Base-by-base conservation (phyloP, 2,888 invertebrate genomes). In the Nysson spinosus region DNA sequence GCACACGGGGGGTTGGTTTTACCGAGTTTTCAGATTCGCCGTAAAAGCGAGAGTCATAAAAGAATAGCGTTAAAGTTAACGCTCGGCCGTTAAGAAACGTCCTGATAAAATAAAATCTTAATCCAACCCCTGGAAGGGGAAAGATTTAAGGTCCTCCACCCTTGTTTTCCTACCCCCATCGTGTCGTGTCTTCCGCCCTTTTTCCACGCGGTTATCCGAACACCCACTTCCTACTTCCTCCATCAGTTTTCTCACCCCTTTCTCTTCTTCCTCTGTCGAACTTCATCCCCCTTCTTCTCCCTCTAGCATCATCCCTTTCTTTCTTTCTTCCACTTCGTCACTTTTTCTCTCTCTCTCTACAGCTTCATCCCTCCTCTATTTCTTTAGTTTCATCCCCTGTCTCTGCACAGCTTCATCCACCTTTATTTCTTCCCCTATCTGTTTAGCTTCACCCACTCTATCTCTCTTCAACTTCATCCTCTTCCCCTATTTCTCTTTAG, bases 31-130 rank as follows among this genome's bases (percentile, higher is more conserved):
- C 72, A 63, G 75, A 75, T 77, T 74, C 64, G 63, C 72, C 69
- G 70, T 80, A 75, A 78, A 77, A 44, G 65, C 55, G 58, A 28
- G 72, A 24, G 72, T 75, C 79, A 73, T 78, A 78, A 81, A 77
- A 77, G 79, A 77, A 79, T 80, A 76, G 80, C 77, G 76, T 79
- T 79, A 79, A 78, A 74, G 69, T 79, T 75, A 75, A 77, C 71
- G 81, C 71, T 63, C 62, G 61, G 57, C 73, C 71, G 69, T 72
- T 73, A 71, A 66, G 73, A 77, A 75, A 77, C 74, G 75, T 78
- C 69, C 75, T 74, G 82, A 82, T 82, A 78, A 82, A 82, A 81
- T 81, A 81, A 83, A 80, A 82, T 79, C 77, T 80, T 81, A 79
- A 83, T 82, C 76, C 78, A 58, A 26, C 43, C 40, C 24, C 55